These are phyloP conservation scores for Lipotes vexillifer DNA, from an alignment of 2,113 vertebrate species.

Conservation along the genomic window DNA sequence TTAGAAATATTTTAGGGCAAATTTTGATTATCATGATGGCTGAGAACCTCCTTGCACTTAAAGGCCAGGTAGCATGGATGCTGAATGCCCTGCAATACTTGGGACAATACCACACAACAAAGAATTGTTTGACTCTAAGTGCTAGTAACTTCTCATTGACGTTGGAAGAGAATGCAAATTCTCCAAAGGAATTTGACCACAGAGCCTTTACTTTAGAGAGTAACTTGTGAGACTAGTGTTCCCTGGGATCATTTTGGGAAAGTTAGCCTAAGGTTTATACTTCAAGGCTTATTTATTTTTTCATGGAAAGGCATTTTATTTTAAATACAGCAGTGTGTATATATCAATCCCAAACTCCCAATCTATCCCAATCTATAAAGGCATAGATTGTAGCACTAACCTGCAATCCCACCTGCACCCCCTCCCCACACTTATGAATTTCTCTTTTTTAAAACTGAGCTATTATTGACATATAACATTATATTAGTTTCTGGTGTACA, in stretches of 20 bases:
- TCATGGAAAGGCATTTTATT: no score
- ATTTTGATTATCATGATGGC: not conserved
- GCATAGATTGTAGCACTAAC: not conserved
- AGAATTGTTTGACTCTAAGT: not conserved
- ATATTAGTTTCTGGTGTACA: not conserved
- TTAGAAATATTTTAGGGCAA: not conserved
- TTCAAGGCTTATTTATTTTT: not conserved
- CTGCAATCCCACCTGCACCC: no score
- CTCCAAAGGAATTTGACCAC: not conserved
- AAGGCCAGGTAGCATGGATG: not conserved
- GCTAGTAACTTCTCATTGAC: not conserved
- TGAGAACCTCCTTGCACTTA: not conserved
- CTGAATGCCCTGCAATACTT: not conserved
- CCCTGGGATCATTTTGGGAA: not conserved
- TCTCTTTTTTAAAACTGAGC: not conserved
- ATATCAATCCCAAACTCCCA: no score
- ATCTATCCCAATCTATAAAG: not conserved
- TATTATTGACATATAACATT: not conserved
- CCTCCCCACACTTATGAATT: not conserved
- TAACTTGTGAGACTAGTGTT: not conserved
- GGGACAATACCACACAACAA: not conserved
- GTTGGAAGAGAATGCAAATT: not conserved
- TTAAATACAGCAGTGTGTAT: no score
- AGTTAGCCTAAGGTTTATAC: not conserved
- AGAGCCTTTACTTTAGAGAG: not conserved